Conservation (phyloP, 2,888 invertebrate species). For the Hedychridium roseum region DNA sequence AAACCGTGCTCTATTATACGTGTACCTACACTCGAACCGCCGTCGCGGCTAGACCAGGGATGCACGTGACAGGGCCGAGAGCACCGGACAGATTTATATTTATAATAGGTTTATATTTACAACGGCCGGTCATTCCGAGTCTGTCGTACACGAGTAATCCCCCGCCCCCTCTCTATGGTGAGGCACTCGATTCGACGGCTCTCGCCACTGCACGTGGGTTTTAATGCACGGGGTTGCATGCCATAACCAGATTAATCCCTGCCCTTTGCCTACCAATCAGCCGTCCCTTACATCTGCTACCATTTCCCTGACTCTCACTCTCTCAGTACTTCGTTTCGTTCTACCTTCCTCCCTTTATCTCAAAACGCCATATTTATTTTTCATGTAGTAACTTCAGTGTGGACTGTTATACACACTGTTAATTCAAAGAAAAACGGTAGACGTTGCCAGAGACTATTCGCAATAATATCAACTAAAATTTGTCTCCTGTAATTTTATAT, state of each 20-base stretch:
- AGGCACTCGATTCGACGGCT: constrained; percentile 21
- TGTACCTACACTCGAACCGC: too few species aligned
- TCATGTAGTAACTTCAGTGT: too few species aligned
- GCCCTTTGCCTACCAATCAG: constrained; percentile 31
- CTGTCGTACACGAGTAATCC: constrained; percentile 32
- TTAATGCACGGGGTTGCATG: constrained; percentile 37
- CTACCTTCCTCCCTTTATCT: too few species aligned
- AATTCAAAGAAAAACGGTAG: neutral
- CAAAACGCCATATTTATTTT: too few species aligned
- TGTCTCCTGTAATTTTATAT: too few species aligned
- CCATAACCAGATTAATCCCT: constrained; percentile 41
- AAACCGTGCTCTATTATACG: too few species aligned
- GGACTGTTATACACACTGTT: too few species aligned
- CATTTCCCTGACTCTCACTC: constrained; percentile 3
- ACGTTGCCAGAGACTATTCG: neutral
- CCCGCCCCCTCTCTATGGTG: too few species aligned
- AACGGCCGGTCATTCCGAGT: constrained; percentile 24
- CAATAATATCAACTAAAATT: too few species aligned
- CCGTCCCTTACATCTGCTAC: constrained; percentile 31
- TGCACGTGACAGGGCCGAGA: constrained; percentile 41
- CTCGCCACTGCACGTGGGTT: constrained; percentile 20
- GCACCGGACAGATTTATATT: constrained; percentile 45
- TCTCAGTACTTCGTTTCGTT: too few species aligned
- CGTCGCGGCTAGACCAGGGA: constrained; percentile 18
- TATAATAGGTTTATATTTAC: constrained; percentile 40